Percentiles rank a stretch among this genome's conserved stretches.
Evolutionary conservation across 1,140 invertebrate species (phyloP).

Genomic region (Oryzaephilus surinamensis): DNA sequence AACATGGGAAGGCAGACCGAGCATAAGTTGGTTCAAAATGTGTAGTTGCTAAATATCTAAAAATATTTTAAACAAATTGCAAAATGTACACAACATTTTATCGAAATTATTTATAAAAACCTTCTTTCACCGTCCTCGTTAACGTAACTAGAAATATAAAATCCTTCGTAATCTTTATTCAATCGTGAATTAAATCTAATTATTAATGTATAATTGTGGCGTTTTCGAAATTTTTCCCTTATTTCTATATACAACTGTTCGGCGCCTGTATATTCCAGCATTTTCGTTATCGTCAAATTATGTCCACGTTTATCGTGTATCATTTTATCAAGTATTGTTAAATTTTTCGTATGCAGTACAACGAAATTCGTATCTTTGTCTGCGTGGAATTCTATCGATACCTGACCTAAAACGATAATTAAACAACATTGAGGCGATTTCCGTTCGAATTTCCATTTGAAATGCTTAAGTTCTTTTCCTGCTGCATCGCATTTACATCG

Average conservation of each 20-base stretch:
- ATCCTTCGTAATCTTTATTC: constrained; percentile 73
- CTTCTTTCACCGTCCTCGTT: constrained; percentile 62
- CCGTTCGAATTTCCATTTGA: no score
- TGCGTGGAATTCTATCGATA: constrained; percentile 73
- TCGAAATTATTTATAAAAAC: constrained; percentile 47
- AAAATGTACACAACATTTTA: background rate
- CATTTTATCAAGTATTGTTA: constrained; percentile 77
- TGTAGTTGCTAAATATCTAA: constrained; percentile 82
- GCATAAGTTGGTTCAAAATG: constrained; percentile 94
- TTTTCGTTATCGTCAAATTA: constrained; percentile 55
- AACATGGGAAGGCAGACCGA: constrained; percentile 89
- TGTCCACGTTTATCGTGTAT: constrained; percentile 62
- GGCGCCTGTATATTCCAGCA: constrained; percentile 68
- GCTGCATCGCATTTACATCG: no score
- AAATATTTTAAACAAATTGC: constrained; percentile 14
- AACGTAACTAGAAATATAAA: constrained; percentile 84
- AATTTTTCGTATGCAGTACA: constrained; percentile 80
- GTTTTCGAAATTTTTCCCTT: constrained; percentile 64
- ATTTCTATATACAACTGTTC: constrained; percentile 83
- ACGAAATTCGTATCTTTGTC: constrained; percentile 78
- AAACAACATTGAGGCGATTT: no score
- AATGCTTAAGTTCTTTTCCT: no score
- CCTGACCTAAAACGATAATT: constrained; percentile 64
- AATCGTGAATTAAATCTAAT: constrained; percentile 74
- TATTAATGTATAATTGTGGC: constrained; percentile 73